These are phyloP conservation scores for Uropetala carovei DNA, from an alignment of 2,888 invertebrate genomes.

Conservation along the genomic window DNA sequence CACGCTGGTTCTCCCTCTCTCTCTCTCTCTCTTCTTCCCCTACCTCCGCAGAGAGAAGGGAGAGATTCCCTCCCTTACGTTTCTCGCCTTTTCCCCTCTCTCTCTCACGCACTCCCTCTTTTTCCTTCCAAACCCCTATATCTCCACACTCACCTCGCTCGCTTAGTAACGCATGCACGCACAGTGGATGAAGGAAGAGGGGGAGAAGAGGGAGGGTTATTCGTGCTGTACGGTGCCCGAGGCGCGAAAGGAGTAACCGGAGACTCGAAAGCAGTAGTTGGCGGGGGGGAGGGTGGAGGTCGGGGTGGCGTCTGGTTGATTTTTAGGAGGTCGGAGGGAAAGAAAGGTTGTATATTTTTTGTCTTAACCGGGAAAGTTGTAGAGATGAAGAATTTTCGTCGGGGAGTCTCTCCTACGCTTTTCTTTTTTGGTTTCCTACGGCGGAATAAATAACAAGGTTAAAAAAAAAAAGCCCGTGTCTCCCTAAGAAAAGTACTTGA, in stretches of 20 bases:
- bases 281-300: neutral
- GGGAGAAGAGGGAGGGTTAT: neutral
- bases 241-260: conserved; percentile 18
- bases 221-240: conserved; percentile 15
- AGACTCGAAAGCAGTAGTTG: neutral
- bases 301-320: neutral
- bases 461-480: neutral
- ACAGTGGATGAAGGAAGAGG: neutral
- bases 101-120: neutral
- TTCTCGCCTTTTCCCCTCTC: neutral
- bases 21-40: conserved; percentile 5
- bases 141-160: conserved; percentile 16
- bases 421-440: neutral
- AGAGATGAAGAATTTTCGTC: too few species aligned
- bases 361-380: too few species aligned
- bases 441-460: neutral
- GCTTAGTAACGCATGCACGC: conserved; percentile 28
- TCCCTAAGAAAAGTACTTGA: too few species aligned
- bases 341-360: neutral
- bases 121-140: too few species aligned
- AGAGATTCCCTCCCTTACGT: neutral
- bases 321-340: neutral
- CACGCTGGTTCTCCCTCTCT: neutral
- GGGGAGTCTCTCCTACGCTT: too few species aligned
- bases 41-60: neutral